These are phyloP conservation scores for Lasioglossum lativentre DNA, from an alignment of 2,888 invertebrate genomes.

Conservation along the genomic window DNA sequence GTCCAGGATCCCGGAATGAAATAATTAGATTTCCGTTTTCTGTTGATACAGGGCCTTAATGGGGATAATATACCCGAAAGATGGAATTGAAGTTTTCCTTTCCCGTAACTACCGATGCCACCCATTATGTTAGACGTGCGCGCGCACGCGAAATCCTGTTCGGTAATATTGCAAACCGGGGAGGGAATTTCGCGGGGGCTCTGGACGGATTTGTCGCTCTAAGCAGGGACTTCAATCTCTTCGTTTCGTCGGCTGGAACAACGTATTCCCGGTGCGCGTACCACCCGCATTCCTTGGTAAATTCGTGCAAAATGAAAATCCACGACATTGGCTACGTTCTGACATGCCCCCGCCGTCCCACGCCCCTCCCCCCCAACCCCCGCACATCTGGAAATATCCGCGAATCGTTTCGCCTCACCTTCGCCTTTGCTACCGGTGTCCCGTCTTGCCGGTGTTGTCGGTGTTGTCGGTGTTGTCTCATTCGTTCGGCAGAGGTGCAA, in stretches of 20 bases:
- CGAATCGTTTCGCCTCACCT: constrained; percentile 19
- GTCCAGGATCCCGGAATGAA: not conserved
- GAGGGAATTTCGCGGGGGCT: constrained; percentile 36
- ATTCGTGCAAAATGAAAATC: constrained; percentile 66
- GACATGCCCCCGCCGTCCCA: constrained; percentile 49
- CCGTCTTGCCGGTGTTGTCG: no score
- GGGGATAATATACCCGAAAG: not conserved
- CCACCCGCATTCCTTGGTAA: constrained; percentile 18
- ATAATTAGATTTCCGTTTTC: not conserved
- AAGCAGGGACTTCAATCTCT: constrained; percentile 48
- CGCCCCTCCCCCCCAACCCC: not conserved
- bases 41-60: not conserved
- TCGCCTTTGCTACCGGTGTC: not conserved
- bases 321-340: constrained; percentile 43
- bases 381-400: constrained; percentile 52
- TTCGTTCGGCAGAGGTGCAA: constrained; percentile 52
- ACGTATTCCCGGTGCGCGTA: constrained; percentile 32
- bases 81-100: not conserved
- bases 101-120: not conserved
- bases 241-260: constrained; percentile 45
- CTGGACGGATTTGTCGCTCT: constrained; percentile 52
- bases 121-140: not conserved
- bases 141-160: not conserved
- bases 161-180: constrained; percentile 14
- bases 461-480: not conserved